Evolutionary conservation across 2,888 invertebrate genomes (phyloP), one percentile per base, ranked within the genome.

Genomic region (Leucoma salicis): DNA sequence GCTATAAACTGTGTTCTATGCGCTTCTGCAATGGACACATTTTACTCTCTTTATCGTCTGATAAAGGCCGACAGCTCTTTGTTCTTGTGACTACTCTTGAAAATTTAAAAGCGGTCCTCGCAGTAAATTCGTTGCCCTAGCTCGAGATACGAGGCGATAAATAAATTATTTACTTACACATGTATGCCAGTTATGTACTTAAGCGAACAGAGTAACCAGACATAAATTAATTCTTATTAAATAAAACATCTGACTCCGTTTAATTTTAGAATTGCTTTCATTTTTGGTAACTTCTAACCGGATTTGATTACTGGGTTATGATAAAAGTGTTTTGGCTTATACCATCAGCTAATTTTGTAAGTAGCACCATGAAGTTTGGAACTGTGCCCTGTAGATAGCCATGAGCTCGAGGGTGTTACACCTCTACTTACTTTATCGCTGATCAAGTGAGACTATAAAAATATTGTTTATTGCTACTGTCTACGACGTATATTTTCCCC

Each of bases 101-200:
- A 82, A 83, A 75, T 84, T 83, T 83, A 81, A 84, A 83, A 78
- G 70, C 76, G 71, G 70, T 75, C 74, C 74, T 77, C 59, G 79
- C 73, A 68, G 77, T 81, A 79, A 82, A 82, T 79, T 78, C 67
- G 58, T 50, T 40, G 46, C 58, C 61, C 53, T 49, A 52, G 59
- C 53, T 68, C 63, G 68, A 74, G 76, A 74, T 74, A 71, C 71
- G 57, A 52, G 38, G 53, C 63, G 61, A 66, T 82, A 76, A 82
- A 83, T 83, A 82, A 82, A 78, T 79, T 71, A 80, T 76, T 57
- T 52, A 55, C 42, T 29, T 41, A 50, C 39, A 50, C 41, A 44
- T 42, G 46, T 44, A 44, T 48, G 38, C 14, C 14, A 8, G 6
- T 29, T 29, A 14, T 29, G 13, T 29, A 48, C 39, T 31, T 33